Conservation (phyloP, 1,140 invertebrate species). For the Bombus ignitus region DNA sequence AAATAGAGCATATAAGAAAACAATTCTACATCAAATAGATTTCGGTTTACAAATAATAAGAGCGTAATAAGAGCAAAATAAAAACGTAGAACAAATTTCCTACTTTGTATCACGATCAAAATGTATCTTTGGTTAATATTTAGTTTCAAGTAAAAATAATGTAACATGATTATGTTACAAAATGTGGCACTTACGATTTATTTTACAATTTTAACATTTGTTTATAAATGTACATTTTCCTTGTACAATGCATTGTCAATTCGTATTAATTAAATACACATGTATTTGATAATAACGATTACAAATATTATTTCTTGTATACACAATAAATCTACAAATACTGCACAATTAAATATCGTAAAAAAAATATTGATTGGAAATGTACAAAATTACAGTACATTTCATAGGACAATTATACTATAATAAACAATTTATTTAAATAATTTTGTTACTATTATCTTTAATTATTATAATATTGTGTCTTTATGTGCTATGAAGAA, state of each 20-base stretch:
- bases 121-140: conserved; percentile 18
- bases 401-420: not conserved
- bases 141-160: conserved; percentile 11
- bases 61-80: not conserved
- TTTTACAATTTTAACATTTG: conserved; percentile 12
- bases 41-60: not conserved
- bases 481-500: not conserved
- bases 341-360: not conserved
- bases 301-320: not conserved
- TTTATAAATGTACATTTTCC: conserved; percentile 22
- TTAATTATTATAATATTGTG: not conserved
- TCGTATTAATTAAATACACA: conserved; percentile 25
- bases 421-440: not conserved
- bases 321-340: not conserved
- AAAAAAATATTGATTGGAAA: not conserved
- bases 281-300: conserved; percentile 18
- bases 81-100: not conserved
- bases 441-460: not conserved
- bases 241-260: conserved; percentile 11
- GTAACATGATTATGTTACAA: conserved; percentile 8
- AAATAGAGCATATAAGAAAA: not conserved
- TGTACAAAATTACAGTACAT: not conserved
- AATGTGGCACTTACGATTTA: conserved; percentile 31
- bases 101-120: not conserved
- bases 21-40: not conserved